Conservation (phyloP, 2,113 vertebrate species). For the Callithrix jacchus region DNA sequence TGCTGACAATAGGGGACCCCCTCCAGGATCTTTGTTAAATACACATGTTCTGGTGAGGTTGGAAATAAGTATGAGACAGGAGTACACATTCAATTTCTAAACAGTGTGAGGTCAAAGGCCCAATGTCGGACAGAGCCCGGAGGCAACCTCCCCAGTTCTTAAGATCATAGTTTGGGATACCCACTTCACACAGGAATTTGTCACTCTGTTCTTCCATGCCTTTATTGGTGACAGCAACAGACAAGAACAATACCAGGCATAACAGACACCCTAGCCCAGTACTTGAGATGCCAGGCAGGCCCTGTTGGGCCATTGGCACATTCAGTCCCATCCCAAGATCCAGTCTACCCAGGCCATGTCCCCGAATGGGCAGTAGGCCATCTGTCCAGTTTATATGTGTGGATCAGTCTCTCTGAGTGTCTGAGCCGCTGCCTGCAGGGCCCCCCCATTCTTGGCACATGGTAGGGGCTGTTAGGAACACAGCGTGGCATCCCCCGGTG, state of each 20-base stretch:
- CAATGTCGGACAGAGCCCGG: neutral
- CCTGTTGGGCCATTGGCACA: neutral
- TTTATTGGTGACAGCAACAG: conserved; percentile 71
- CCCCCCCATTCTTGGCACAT: conserved; percentile 50
- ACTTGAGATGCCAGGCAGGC: conserved; percentile 11
- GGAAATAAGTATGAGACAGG: neutral
- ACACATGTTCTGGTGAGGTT: neutral
- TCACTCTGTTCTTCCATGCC: conserved; percentile 66
- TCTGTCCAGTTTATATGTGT: conserved; percentile 64
- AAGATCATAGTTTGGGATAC: conserved; percentile 20
- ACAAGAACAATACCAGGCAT: conserved; percentile 49
- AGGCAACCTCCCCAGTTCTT: neutral
- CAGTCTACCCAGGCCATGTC: conserved; percentile 66
- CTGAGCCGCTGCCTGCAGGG: conserved; percentile 64
- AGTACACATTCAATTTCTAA: neutral
- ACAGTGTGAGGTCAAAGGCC: neutral
- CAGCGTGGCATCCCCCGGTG: conserved; percentile 70
- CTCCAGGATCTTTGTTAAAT: neutral
- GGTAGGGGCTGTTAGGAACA: conserved; percentile 66
- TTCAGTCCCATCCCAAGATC: conserved; percentile 24
- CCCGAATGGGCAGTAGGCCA: conserved; percentile 59
- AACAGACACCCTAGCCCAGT: conserved; percentile 16
- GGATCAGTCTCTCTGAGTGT: conserved; percentile 72
- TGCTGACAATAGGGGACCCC: neutral
- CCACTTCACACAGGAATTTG: conserved; percentile 58